These are phyloP conservation scores for Sturnus vulgaris DNA, from an alignment of 2,113 vertebrate species.

Conservation along the genomic window DNA sequence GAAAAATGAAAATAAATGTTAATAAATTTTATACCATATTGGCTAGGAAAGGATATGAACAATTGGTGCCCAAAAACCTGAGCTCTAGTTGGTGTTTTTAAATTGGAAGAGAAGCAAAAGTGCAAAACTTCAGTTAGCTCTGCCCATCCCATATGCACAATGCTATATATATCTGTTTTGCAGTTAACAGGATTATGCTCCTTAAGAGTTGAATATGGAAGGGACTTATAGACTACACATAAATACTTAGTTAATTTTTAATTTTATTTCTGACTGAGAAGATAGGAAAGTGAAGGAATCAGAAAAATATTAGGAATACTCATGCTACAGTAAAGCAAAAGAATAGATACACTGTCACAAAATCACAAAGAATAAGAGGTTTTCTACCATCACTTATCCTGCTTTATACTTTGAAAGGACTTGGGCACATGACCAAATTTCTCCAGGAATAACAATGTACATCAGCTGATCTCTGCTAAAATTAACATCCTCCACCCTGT, in stretches of 20 bases:
- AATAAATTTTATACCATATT: neutral
- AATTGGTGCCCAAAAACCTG: neutral
- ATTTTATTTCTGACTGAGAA: neutral
- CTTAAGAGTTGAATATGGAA: neutral
- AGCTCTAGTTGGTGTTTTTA: neutral
- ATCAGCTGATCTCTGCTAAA: conserved; percentile 15
- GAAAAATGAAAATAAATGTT: neutral
- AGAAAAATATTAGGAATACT: neutral
- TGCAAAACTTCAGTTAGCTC: neutral
- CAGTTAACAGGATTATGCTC: neutral
- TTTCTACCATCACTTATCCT: neutral
- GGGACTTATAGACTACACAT: neutral
- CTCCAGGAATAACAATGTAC: neutral
- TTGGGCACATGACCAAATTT: neutral
- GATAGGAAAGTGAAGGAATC: neutral
- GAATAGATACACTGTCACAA: neutral
- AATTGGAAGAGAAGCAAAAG: neutral
- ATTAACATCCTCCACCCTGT: neutral
- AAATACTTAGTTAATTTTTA: neutral
- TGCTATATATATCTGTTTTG: neutral
- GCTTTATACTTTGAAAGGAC: neutral
- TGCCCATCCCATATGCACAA: neutral
- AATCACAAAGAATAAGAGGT: neutral
- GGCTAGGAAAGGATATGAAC: neutral
- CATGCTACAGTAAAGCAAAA: neutral